Evolutionary conservation across 2,113 vertebrate genomes (phyloP).

Genomic region (Notiomystis cincta): DNA sequence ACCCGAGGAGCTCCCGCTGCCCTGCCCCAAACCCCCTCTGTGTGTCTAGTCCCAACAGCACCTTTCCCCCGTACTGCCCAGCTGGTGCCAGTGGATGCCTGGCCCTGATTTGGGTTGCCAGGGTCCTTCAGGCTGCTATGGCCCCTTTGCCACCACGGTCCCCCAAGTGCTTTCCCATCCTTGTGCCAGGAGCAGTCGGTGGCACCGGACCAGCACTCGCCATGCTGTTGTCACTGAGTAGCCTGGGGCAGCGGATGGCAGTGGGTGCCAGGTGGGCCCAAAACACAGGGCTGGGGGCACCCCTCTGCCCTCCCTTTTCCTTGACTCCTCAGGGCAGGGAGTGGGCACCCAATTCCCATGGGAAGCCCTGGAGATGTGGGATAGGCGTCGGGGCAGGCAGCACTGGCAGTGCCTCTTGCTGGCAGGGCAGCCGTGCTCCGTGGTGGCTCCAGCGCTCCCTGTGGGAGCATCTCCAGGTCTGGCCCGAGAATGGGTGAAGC

Average conservation of each 20-base stretch:
- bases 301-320: no score
- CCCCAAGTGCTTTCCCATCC: not conserved
- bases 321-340: not conserved
- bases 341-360: rapidly evolving
- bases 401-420: rapidly evolving
- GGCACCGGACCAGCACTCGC: rapidly evolving
- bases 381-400: rapidly evolving
- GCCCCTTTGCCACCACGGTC: rapidly evolving
- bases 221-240: rapidly evolving
- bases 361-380: not conserved
- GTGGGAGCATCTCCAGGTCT: rapidly evolving
- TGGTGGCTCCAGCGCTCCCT: rapidly evolving
- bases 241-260: not conserved
- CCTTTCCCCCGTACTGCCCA: rapidly evolving
- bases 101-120: not conserved
- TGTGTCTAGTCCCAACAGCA: not conserved
- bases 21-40: not conserved
- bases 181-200: rapidly evolving
- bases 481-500: not conserved
- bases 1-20: rapidly evolving
- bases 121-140: not conserved
- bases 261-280: rapidly evolving
- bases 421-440: rapidly evolving
- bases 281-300: not conserved
- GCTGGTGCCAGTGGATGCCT: not conserved